Base-by-base conservation (phyloP, 2,888 invertebrate genomes). In the Xanthia icteritia region DNA sequence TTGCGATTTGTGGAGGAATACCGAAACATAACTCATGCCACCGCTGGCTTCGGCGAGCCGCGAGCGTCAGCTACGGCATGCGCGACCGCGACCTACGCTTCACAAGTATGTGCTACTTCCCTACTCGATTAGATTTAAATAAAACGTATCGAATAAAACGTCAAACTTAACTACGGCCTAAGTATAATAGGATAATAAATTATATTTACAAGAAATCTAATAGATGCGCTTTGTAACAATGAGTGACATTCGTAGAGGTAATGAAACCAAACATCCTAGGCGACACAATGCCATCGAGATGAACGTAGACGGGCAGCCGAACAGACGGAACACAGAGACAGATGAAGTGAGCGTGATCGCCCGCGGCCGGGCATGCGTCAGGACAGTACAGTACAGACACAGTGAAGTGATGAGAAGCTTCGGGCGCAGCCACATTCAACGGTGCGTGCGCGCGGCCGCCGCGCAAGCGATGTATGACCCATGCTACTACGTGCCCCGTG, bases 351-450 rank as follows among this genome's bases (percentile, higher is more conserved):
- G 96, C 95, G 96, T 96, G 96, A 96, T 95, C 93, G 96, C 95
- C 96, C 96, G 94, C 95, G 94, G 92, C 94, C 95, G 96, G 96
- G 96, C 96, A 96, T 96, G 96, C 96, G 95, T 96, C 96, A 94
- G 96, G 95, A 96, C 95, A 96, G 95, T 92, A 94, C 96, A 96
- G 96, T 92, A 96, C 96, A 96, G 95, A 96, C 95, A 95, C 94
- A 96, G 96, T 96, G 96, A 96, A 96, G 95, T 95, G 95, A 96
- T 96, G 96, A 96, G 92, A 96, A 96, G 96, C 96, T 91, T 96
- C 96, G 96, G 96, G 96, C 96, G 95, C 96, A 96, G 96, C 96
- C 96, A 96, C 96, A 96, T 96, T 94, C 93, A 96, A 95, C 96
- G 96, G 95, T 94, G 96, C 95, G 96, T 94, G 95, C 95, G 95